Base-by-base conservation (phyloP, 2,797 vertebrate genomes). In the Pseudochromis fuscus region DNA sequence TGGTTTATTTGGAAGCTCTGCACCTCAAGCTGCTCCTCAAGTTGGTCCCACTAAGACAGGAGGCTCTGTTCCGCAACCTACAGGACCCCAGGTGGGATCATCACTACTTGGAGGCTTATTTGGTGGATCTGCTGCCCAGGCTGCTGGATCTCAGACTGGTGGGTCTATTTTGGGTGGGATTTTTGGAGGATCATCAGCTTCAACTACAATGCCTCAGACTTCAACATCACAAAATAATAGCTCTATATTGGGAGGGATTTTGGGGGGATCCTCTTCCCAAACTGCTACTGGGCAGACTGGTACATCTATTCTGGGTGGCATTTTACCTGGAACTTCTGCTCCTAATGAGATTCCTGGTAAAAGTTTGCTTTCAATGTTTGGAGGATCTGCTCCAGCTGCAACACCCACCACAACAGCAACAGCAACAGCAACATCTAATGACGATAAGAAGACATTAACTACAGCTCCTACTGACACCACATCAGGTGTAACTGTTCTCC, bases 61-160 rank as follows among this genome's bases (percentile, higher is more conserved):
- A 48, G 80, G 84, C 49, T 60, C 87, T 37, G 63, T 83, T 75
- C 58, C 85, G 72, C 87, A 87, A 0, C 86, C 91, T 13, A 84
- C 92, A 79, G 83, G 79, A 38, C 52, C 88, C 30, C 89, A 91
- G 71, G 83, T 85, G 75, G 93, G 85, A 9, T 5, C 79, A 51
- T 88, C 91, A 60, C 75, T 97, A 79, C 94, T 96, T 85, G 95
- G 95, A 57, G 84, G 89, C 35, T 94, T 93, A 60, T 91, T 93
- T 88, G 79, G 88, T 42, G 84, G 82, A 67, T 75, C 89, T 55
- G 42, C 67, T 64, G 10, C 87, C 19, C 86, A 88, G 48, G 50
- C 77, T 59, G 53, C 56, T 69, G 87, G 74, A 67, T 67, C 89
- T 63, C 90, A 90, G 49, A 60, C 75, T 62, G 83, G 56, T 35